Base-by-base conservation (phyloP, 1,140 invertebrate genomes). In the Hyles euphorbiae region DNA sequence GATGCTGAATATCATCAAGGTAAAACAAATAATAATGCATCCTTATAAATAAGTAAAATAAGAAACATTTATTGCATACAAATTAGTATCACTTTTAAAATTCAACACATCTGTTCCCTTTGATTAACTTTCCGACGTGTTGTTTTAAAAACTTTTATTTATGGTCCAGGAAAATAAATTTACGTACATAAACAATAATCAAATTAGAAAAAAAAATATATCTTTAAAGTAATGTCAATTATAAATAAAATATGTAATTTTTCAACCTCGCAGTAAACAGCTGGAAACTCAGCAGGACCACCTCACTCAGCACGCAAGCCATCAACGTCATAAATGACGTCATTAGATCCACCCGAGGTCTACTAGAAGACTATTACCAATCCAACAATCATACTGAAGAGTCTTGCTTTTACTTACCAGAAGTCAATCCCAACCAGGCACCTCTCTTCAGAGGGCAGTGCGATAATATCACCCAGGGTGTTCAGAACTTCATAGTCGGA, bases 371-470 rank as follows among this genome's bases (percentile, higher is more conserved):
- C 0, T 87, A 83, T 58, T 87, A 83, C 56, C 51, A 33, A 22
- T 5, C 48, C 0, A 81, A 75, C n/a, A 67, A 65, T 48, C 84
- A 87, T 53, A 63, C 61, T 4, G 71, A 76, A 34, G 80, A 78
- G 9, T 66, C 64, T 5, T 87, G 84, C 61, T 87, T 84, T 68
- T 87, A 86, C 32, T 60, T 87, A 43, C 83, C 81, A 1, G 68
- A 74, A 34, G 36, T 74, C 0, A 63, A 76, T 32, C 60, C 55
- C 6, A 61, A 73, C 33, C 46, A 63, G 45, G 66, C 72, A 5
- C 67, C 76, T 9, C 6, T 65, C 9, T 83, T 87, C 40, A 77
- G 81, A 67, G 80, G 78, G 56, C 72, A 74, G 22, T 87, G 83
- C 56, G 74, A 72, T 32, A 58, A 65, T 22, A 22, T 22, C 44